Base-by-base conservation (phyloP, 2,113 vertebrate species). In the Silurus glanis region DNA sequence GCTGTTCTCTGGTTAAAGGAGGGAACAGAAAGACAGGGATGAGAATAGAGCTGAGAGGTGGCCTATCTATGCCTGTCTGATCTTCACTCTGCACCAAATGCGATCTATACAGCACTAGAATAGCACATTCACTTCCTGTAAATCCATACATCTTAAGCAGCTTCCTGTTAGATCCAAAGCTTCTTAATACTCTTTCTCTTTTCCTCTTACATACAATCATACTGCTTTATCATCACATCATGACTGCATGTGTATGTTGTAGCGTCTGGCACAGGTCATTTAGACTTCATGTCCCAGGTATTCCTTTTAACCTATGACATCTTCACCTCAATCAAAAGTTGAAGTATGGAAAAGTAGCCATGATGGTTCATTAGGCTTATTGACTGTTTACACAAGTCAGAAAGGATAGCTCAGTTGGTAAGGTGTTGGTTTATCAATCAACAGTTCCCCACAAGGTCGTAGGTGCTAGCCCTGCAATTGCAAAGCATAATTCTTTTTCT, bases 141-240 rank as follows among this genome's bases (percentile, higher is more conserved):
- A 90, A 88, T 49, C 62, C 85, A 75, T 83, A 81, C 72, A 72
- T 64, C 53, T 80, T 87, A 89, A 89, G 25, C 69, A 86, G 82
- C 82, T 79, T 86, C 62, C 37, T 2, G 45, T 79, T 45, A 85
- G 64, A 25, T 56, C 56, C 17, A 28, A 10, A 82, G 45, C 37
- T 80, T 9, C 64, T 55, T 45, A 28, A 14, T 80, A 45, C 78
- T 37, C 21, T 19, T 23, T 58, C 37, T 23, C 21, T 10, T 9
- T 75, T 12, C 13, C 72, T 13, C 10, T 10, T 23, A 4, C 80
- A 9, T 21, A 9, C 80, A 6, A 28, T 25, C 53, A 67, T 25
- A 28, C 3, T 58, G 53, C 28, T 80, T 47, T 45, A 61, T 61
- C 17, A 19, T 58, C 2, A 47, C 12, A 23, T 45, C 17, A 47